phyloP scores from a whole-genome alignment of 2,888 invertebrate species.

The Volucella bombylans region DNA sequence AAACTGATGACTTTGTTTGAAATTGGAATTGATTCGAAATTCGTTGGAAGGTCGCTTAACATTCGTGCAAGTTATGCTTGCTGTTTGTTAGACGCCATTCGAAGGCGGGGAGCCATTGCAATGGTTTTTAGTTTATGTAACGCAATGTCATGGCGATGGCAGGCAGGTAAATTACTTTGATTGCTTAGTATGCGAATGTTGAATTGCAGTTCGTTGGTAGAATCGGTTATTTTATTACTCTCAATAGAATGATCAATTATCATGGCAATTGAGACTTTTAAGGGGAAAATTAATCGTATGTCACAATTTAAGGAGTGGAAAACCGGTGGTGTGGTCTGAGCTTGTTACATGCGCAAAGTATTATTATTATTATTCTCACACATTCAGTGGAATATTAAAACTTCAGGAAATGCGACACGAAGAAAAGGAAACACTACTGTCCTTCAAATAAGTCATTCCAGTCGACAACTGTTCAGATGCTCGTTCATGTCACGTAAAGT shows the following conservation, averaged over 20 bases:
- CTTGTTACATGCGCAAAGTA: not conserved
- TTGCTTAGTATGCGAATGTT: slow-evolving; percentile 56
- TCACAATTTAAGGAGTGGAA: slow-evolving; percentile 41
- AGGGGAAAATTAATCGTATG: slow-evolving; percentile 34
- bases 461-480: too few species aligned
- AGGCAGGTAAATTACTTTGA: slow-evolving; percentile 34
- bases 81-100: not conserved
- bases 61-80: not conserved
- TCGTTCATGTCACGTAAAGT: too few species aligned
- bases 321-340: slow-evolving; percentile 1
- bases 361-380: slow-evolving; percentile 11
- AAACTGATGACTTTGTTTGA: slow-evolving; percentile 7
- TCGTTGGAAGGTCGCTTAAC: slow-evolving; percentile 41
- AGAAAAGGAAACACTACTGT: too few species aligned
- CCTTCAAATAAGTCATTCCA: too few species aligned
- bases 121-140: slow-evolving; percentile 45
- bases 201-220: slow-evolving; percentile 41
- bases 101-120: slow-evolving; percentile 10
- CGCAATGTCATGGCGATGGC: slow-evolving; percentile 52
- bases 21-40: slow-evolving; percentile 48
- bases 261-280: slow-evolving; percentile 16
- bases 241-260: slow-evolving; percentile 38
- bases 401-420: too few species aligned
- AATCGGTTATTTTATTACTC: slow-evolving; percentile 51
- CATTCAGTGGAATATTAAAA: slow-evolving; percentile 18